Conservation (phyloP, 2,113 vertebrate genomes). For the Gambusia holbrooki region DNA sequence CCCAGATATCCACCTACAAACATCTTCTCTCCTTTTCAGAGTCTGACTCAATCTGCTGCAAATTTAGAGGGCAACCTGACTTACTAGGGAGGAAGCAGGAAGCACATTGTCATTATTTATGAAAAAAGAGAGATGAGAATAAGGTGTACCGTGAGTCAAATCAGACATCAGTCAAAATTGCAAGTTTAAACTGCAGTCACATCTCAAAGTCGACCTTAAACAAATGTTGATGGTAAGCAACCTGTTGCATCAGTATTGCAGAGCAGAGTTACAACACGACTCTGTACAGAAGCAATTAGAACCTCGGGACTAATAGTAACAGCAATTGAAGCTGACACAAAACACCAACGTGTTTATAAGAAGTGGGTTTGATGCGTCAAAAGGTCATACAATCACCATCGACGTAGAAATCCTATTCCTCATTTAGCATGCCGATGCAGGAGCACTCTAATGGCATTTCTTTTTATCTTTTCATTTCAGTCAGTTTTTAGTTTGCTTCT, state of each 20-base stretch:
- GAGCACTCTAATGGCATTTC: too few relatives aligned
- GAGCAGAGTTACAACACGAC: constrained; percentile 35
- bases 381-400: too few relatives aligned
- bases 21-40: constrained; percentile 1
- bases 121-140: constrained; percentile 1
- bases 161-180: constrained; percentile 16
- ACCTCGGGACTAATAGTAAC: constrained; percentile 59
- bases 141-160: constrained; percentile 6
- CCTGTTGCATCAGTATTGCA: constrained; percentile 66
- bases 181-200: constrained; percentile 27
- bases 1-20: constrained; percentile 39
- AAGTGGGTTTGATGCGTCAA: constrained; percentile 18
- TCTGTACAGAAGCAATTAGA: constrained; percentile 42
- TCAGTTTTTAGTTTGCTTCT: too few relatives aligned
- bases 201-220: not conserved
- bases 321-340: constrained; percentile 48
- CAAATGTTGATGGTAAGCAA: constrained; percentile 1
- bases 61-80: constrained; percentile 36
- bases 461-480: too few relatives aligned
- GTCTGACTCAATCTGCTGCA: constrained; percentile 56
- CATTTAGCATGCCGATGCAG: too few relatives aligned
- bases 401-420: too few relatives aligned
- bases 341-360: constrained; percentile 24
- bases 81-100: constrained; percentile 30
- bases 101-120: constrained; percentile 8